phyloP scores from a whole-genome alignment of 2,113 vertebrate species.

The Arenaria interpres region DNA sequence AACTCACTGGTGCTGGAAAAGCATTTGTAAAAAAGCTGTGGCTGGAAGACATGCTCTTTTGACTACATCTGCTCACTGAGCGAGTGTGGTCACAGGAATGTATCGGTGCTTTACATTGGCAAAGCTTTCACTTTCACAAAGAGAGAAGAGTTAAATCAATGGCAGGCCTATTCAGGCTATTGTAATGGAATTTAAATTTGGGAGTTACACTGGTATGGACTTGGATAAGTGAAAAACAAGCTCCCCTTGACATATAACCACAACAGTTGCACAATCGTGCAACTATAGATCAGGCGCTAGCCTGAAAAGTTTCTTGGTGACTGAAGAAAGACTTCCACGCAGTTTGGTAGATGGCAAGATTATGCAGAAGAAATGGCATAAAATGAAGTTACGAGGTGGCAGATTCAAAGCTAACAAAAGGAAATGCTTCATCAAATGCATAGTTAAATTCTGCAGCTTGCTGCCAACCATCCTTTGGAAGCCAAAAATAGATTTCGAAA shows the following conservation, averaged over 20 bases:
- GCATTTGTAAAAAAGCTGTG: not conserved
- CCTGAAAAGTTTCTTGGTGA: not conserved
- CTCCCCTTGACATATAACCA: not conserved
- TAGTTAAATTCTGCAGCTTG: not conserved
- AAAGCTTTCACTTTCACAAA: not conserved
- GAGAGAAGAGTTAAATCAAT: not conserved
- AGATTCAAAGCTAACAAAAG: conserved; percentile 12
- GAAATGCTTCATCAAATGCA: not conserved
- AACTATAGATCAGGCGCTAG: not conserved
- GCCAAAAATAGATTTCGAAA: not conserved
- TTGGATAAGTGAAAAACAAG: not conserved
- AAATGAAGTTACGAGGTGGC: not conserved
- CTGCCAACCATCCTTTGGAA: not conserved
- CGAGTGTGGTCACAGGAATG: rapidly evolving
- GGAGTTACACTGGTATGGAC: not conserved
- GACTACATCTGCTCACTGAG: not conserved
- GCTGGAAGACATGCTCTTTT: not conserved
- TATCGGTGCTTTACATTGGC: not conserved
- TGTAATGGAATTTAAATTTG: not conserved
- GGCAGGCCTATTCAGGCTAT: not conserved
- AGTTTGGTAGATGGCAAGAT: not conserved
- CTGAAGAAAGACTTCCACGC: not conserved
- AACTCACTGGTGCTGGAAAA: not conserved
- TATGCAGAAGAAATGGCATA: not conserved
- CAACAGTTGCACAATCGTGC: not conserved